Evolutionary conservation across 2,888 invertebrate species (phyloP).

Genomic region (Epinotia bilunana): DNA sequence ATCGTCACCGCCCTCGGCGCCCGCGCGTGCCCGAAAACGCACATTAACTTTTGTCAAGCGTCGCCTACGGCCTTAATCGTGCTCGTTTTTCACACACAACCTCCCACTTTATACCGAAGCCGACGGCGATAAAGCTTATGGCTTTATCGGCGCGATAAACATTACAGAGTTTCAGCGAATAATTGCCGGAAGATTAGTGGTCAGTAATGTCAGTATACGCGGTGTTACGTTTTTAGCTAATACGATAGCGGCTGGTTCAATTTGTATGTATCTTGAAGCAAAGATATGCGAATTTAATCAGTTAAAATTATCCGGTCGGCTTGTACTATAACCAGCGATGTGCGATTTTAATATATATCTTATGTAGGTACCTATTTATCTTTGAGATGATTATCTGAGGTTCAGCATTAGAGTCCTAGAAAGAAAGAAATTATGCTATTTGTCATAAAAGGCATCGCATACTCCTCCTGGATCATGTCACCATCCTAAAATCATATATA

Average conservation of each 20-base stretch:
- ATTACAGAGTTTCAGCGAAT: constrained; percentile 41
- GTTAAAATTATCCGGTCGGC: not conserved
- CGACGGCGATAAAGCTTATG: constrained; percentile 37
- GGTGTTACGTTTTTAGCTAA: constrained; percentile 14
- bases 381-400: too few relatives aligned
- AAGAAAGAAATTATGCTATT: too few relatives aligned
- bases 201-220: not conserved
- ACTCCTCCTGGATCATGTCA: too few relatives aligned
- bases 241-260: constrained; percentile 17
- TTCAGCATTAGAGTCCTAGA: too few relatives aligned
- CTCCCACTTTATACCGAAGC: constrained; percentile 25
- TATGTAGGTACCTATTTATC: too few relatives aligned
- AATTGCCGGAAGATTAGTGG: constrained; percentile 47
- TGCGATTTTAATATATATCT: not conserved
- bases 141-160: constrained; percentile 34
- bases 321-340: not conserved
- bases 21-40: constrained; percentile 53
- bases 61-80: constrained; percentile 49
- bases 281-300: not conserved
- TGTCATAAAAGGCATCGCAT: too few relatives aligned
- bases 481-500: too few relatives aligned
- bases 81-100: constrained; percentile 48
- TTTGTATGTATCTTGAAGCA: constrained; percentile 14
- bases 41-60: constrained; percentile 55
- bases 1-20: constrained; percentile 31